These are phyloP conservation scores for Branchipolynoe longqiensis DNA, from an alignment of 2,888 invertebrate species.

Conservation along the genomic window DNA sequence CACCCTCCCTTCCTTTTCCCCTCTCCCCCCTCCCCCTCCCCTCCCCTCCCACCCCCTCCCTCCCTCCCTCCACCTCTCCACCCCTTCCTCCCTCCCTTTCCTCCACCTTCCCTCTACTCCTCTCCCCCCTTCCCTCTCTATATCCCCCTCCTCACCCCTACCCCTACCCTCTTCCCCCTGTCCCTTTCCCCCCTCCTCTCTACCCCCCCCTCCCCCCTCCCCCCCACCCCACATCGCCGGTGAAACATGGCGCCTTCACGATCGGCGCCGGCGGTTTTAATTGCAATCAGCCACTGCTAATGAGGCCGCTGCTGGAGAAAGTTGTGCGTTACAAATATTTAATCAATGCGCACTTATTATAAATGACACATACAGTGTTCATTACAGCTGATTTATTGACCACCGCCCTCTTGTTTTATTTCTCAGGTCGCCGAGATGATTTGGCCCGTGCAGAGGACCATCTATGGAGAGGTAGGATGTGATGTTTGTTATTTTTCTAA, in stretches of 20 bases:
- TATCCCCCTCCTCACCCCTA: too few relatives aligned
- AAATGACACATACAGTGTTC: conserved; percentile 45
- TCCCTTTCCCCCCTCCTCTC: too few relatives aligned
- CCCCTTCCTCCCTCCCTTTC: too few relatives aligned
- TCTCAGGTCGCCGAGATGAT: conserved; percentile 65
- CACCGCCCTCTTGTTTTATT: conserved; percentile 31
- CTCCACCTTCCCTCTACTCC: too few relatives aligned
- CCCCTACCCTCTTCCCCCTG: too few relatives aligned
- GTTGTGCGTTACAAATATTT: conserved; percentile 54
- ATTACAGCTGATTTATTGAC: conserved; percentile 20
- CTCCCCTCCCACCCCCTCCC: too few relatives aligned
- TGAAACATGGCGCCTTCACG: conserved; percentile 43
- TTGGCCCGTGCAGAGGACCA: conserved; percentile 67
- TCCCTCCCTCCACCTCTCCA: too few relatives aligned
- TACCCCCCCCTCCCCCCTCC: too few relatives aligned
- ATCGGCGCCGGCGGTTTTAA: conserved; percentile 44
- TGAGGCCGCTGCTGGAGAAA: conserved; percentile 39
- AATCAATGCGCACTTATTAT: conserved; percentile 48
- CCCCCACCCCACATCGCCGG: neutral
- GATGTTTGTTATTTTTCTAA: neutral
- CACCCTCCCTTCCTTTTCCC: too few relatives aligned
- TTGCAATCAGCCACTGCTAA: conserved; percentile 53
- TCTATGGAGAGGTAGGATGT: conserved; percentile 65
- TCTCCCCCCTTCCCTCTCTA: too few relatives aligned
- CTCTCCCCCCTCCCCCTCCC: too few relatives aligned